Conservation (phyloP, 2,888 invertebrate genomes). For the Platerodrilus igneus region DNA sequence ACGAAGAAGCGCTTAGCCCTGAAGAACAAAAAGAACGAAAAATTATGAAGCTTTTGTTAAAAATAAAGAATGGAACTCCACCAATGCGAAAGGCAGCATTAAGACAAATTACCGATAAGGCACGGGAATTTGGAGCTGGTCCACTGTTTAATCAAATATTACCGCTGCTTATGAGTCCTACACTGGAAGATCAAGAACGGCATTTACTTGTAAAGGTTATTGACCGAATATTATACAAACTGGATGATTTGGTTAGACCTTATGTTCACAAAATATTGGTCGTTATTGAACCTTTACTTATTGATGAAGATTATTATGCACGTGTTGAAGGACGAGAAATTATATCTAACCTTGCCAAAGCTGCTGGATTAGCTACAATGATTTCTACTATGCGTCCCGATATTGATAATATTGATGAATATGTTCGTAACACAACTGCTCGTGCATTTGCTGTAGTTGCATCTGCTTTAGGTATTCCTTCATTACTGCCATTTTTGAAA, state of each 20-base stretch:
- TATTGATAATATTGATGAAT: conserved; percentile 99
- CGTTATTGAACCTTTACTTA: conserved; percentile 96
- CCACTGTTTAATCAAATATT: conserved; percentile 98
- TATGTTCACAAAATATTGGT: conserved; percentile 99
- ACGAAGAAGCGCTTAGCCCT: conserved; percentile 90
- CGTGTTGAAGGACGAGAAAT: conserved; percentile 99
- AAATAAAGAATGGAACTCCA: conserved; percentile 99
- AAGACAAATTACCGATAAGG: conserved; percentile 97
- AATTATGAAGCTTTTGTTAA: conserved; percentile 96
- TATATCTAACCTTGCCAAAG: conserved; percentile 98
- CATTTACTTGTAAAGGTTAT: conserved; percentile 98
- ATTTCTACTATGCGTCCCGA: conserved; percentile 99
- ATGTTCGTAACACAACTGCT: conserved; percentile 98
- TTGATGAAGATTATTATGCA: conserved; percentile 99
- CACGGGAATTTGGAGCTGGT: conserved; percentile 96
- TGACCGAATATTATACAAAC: conserved; percentile 95
- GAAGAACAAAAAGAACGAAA: conserved; percentile 98
- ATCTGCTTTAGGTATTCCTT: conserved; percentile 97
- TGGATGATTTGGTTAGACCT: conserved; percentile 97
- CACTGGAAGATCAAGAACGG: conserved; percentile 97
- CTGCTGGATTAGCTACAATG: conserved; percentile 99
- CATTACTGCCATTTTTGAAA: conserved; percentile 94
- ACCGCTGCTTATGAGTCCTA: conserved; percentile 99
- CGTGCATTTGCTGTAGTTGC: conserved; percentile 99
- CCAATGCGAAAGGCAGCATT: conserved; percentile 98